These are phyloP conservation scores for Antitype chi DNA, from an alignment of 2,888 invertebrate species.

Conservation along the genomic window DNA sequence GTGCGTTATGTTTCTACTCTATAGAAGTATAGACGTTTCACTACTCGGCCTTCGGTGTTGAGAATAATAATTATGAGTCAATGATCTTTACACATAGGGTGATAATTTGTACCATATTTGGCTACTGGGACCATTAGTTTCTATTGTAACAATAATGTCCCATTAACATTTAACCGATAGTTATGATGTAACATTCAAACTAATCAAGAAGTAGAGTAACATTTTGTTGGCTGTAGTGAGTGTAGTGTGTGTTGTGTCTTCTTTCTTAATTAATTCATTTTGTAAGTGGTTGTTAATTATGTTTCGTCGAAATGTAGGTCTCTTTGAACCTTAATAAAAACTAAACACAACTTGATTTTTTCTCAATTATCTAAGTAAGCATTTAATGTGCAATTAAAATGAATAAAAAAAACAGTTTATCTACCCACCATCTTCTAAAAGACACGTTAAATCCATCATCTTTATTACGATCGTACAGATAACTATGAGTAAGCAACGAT, in stretches of 20 bases:
- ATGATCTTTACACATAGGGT: constrained; percentile 59
- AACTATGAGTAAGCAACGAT: constrained; percentile 31
- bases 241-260: too few relatives aligned
- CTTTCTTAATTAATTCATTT: constrained; percentile 4
- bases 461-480: constrained; percentile 30
- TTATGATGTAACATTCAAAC: constrained; percentile 24
- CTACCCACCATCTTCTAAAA: neutral
- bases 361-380: neutral
- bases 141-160: constrained; percentile 52
- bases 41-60: constrained; percentile 39
- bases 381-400: constrained; percentile 4
- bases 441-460: constrained; percentile 21
- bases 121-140: constrained; percentile 38
- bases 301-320: neutral
- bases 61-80: constrained; percentile 63
- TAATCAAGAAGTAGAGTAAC: constrained; percentile 20
- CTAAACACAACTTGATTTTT: neutral
- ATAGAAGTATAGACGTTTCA: constrained; percentile 41
- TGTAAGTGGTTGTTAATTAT: neutral
- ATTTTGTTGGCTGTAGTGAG: neutral
- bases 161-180: constrained; percentile 48
- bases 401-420: constrained; percentile 3
- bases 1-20: constrained; percentile 35
- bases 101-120: constrained; percentile 60
- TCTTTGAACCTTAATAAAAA: constrained; percentile 1